These are phyloP conservation scores for Sylvilagus floridanus DNA, from an alignment of 2,797 vertebrate species.

Conservation along the genomic window DNA sequence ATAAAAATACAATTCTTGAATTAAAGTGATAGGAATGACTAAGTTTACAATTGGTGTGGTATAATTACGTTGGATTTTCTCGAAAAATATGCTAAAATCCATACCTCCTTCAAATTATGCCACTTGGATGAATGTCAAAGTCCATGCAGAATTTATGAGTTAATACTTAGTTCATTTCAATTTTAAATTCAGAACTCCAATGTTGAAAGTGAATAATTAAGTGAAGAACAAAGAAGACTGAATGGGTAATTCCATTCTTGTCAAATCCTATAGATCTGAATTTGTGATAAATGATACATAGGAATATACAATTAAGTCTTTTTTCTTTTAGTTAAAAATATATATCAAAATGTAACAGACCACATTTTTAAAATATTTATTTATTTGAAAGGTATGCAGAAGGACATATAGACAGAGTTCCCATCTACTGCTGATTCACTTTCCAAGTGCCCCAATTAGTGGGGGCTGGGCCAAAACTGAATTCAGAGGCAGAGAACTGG, in stretches of 20 bases:
- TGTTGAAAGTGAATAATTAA: conserved; percentile 9
- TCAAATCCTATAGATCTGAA: not conserved
- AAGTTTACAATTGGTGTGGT: not conserved
- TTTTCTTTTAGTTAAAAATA: not conserved
- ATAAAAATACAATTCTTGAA: not conserved
- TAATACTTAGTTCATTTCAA: not conserved
- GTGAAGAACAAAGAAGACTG: not conserved
- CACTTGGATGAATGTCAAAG: not conserved
- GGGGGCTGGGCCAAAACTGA: too few species aligned
- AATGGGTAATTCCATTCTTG: not conserved
- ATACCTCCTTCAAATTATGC: not conserved
- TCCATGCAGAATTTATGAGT: not conserved
- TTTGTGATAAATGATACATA: not conserved
- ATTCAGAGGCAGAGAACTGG: too few species aligned
- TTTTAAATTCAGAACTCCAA: not conserved
- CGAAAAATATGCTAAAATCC: not conserved
- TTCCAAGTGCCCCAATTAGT: too few species aligned
- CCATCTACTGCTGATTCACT: too few species aligned
- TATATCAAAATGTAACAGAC: not conserved
- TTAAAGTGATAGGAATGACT: not conserved
- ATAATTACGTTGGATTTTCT: not conserved
- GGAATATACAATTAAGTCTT: not conserved
- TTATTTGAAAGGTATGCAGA: too few species aligned
- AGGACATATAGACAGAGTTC: too few species aligned
- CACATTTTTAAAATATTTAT: too few species aligned